Evolutionary conservation across 2,113 vertebrate species (phyloP).

Genomic region (Caracal caracal): DNA sequence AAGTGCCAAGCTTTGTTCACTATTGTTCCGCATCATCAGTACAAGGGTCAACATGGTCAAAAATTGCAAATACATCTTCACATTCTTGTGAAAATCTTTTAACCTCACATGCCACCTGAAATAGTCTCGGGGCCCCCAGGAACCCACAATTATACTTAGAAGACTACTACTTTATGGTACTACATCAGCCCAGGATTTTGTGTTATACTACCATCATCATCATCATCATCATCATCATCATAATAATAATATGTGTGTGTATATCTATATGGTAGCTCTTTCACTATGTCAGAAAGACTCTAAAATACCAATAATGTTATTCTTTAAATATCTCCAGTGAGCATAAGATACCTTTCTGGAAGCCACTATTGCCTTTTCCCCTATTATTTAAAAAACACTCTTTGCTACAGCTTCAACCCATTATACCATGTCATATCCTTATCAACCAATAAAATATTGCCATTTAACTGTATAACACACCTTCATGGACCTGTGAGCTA

Average conservation of each 20-base stretch:
- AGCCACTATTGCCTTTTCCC: neutral
- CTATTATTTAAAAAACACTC: neutral
- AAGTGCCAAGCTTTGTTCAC: neutral
- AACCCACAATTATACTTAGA: neutral
- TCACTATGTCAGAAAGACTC: neutral
- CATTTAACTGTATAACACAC: neutral
- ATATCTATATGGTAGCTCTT: neutral
- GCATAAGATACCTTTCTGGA: neutral
- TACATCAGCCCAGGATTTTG: neutral
- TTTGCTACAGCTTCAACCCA: neutral
- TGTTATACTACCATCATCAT: neutral
- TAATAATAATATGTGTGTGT: neutral
- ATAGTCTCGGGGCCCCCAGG: rapidly evolving
- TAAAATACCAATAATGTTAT: neutral
- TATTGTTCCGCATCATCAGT: neutral
- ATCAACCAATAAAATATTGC: neutral
- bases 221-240: neutral
- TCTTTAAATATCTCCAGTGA: neutral
- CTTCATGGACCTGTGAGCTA: neutral
- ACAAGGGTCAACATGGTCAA: neutral
- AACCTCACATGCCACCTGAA: neutral
- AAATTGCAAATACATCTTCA: neutral
- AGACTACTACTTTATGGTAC: neutral
- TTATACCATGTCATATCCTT: neutral
- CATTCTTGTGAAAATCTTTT: neutral